Conservation (phyloP, 2,797 vertebrate species). For the Calcarius lapponicus region DNA sequence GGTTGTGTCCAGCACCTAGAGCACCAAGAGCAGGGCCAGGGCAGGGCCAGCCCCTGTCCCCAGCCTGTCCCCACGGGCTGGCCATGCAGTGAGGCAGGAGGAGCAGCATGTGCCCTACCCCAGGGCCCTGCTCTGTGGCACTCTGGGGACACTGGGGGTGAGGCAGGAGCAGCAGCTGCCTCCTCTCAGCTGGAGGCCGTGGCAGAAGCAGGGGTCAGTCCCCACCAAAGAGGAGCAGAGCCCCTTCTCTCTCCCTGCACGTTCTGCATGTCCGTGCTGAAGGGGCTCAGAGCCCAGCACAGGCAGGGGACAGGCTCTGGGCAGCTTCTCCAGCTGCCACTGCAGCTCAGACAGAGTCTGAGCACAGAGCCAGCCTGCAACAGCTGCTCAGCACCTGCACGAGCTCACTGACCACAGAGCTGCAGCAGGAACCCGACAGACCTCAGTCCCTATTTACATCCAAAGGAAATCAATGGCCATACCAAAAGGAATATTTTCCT, state of each 20-base stretch:
- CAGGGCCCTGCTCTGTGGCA: not conserved
- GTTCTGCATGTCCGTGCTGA: rapidly evolving
- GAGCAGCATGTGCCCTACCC: rapidly evolving
- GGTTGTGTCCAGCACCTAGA: not conserved
- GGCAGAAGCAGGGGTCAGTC: not conserved
- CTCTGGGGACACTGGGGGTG: not conserved
- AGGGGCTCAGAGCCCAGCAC: not conserved
- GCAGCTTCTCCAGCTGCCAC: not conserved
- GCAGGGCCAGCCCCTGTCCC: not conserved
- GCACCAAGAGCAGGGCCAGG: not conserved
- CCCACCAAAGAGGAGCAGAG: not conserved
- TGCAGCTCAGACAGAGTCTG: not conserved
- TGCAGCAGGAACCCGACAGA: rapidly evolving
- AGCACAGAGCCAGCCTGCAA: not conserved
- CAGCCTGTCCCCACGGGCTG: not conserved
- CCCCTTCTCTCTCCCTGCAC: not conserved
- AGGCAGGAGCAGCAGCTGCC: rapidly evolving
- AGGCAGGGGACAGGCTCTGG: not conserved
- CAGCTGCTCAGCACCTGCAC: rapidly evolving
- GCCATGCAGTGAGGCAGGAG: rapidly evolving
- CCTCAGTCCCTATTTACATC: not conserved
- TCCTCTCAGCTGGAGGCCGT: not conserved
- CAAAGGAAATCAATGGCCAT: not conserved
- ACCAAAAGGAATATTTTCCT: not conserved
- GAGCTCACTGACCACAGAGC: not conserved